Conservation (phyloP, 2,113 vertebrate genomes). For the Aythya baeri region DNA sequence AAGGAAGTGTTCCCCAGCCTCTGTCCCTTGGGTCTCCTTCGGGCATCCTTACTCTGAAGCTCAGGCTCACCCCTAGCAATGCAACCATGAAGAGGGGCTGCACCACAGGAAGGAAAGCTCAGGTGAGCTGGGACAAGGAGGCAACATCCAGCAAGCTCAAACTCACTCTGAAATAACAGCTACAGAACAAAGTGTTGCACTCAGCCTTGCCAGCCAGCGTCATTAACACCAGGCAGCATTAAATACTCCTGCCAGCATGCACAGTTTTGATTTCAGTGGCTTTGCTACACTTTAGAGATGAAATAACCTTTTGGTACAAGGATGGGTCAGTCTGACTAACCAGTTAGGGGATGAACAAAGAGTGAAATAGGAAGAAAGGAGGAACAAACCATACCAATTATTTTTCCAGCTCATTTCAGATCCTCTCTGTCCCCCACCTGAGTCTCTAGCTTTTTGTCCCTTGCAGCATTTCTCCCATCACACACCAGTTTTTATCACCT, state of each 20-base stretch:
- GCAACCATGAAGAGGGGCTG: neutral
- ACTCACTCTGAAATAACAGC: neutral
- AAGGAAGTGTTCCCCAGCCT: neutral
- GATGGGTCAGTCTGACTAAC: neutral
- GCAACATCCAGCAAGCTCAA: neutral
- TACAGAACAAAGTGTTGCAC: neutral
- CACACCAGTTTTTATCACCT: neutral
- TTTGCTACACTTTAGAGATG: neutral
- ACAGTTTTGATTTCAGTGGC: neutral
- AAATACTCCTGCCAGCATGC: accelerated
- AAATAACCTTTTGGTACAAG: neutral
- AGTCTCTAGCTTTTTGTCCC: neutral
- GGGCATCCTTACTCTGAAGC: neutral
- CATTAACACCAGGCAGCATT: neutral
- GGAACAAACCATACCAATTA: neutral
- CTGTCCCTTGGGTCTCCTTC: neutral
- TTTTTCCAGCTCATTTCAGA: neutral
- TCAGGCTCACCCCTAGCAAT: neutral
- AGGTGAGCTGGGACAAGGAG: neutral
- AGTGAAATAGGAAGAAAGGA: neutral
- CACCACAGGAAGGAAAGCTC: neutral
- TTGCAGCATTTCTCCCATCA: neutral
- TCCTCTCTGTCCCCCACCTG: neutral
- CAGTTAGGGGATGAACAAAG: neutral
- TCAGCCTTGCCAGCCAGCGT: neutral